Base-by-base conservation (phyloP, 2,113 vertebrate species). In the Cynopterus brachyotis region DNA sequence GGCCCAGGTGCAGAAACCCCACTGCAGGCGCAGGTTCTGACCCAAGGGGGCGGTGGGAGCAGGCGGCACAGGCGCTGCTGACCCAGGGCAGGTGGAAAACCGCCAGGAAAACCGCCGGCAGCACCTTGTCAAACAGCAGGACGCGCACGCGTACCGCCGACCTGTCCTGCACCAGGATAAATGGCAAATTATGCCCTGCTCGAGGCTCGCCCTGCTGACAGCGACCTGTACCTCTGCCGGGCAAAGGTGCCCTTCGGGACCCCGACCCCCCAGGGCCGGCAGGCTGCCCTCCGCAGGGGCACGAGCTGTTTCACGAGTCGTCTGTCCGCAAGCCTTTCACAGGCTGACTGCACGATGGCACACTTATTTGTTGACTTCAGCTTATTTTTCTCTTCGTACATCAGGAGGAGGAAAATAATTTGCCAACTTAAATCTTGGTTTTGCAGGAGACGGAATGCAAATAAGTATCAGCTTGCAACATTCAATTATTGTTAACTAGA, bases 351-450 rank as follows among this genome's bases (percentile, higher is more conserved):
- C 90, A 42, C 7, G 88, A 89, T 83, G 60, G 84, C 79, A 40
- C 53, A 62, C 64, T 37, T 86, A 89, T 59, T 87, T 94, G 91
- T 81, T 92, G 91, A 95, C 85, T 94, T 95, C 81, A 67, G 94
- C 91, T 94, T 67, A 84, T 94, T 95, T 96, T 82, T 88, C 79
- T 42, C 75, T 76, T 96, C 64, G 89, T 59, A 73, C 85, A 89
- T 93, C 84, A 96, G 84, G 89, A 69, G 30, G n/a, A 96, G 75
- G 76, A 97, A 96, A 96, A 97, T 93, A 96, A 97, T 95, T 94
- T 97, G 95, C 89, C 97, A 96, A 69, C 95, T 95, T 91, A 78
- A 92, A 96, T 95, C 91, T 81, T 69, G 91, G 89, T 93, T 94
- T 93, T 96, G 64, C 64, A 82, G 96, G 85, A 94, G 96, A 97